A percentile compares a stretch with the other conserved stretches of the same genome.
Evolutionary conservation across 2,797 vertebrate species (phyloP).

Genomic region (Sus cebifrons): DNA sequence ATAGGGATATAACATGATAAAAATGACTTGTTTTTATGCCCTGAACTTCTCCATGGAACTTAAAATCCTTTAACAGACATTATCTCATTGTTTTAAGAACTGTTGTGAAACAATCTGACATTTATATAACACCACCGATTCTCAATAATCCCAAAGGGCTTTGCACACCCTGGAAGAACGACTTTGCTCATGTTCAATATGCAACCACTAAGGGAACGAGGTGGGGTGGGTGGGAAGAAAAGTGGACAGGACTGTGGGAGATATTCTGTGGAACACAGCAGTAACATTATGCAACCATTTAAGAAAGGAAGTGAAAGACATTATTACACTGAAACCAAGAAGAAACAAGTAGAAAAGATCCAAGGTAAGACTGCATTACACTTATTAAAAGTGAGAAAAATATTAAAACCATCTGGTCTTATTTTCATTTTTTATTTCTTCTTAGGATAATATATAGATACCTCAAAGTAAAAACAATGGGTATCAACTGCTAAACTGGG

Average conservation of each 20-base stretch:
- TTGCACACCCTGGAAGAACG: conserved; percentile 57
- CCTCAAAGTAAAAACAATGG: not conserved
- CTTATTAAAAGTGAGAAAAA: conserved; percentile 51
- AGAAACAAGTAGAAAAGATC: conserved; percentile 45
- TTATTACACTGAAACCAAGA: conserved; percentile 51
- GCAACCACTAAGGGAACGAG: not conserved
- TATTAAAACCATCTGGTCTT: conserved; percentile 31
- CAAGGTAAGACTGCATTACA: conserved; percentile 23
- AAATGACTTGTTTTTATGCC: conserved; percentile 73
- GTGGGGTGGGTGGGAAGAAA: not conserved
- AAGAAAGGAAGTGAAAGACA: conserved; percentile 52
- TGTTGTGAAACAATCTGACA: conserved; percentile 81
- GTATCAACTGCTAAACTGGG: conserved; percentile 31
- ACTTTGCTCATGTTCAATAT: conserved; percentile 18
- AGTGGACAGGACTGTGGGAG: not conserved
- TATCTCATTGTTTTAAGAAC: conserved; percentile 85
- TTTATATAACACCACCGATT: conserved; percentile 78
- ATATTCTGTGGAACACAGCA: not conserved
- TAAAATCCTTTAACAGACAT: conserved; percentile 81
- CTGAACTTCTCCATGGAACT: conserved; percentile 70
- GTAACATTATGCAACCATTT: conserved; percentile 14
- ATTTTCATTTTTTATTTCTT: conserved; percentile 69
- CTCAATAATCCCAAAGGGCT: conserved; percentile 65
- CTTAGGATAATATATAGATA: conserved; percentile 37
- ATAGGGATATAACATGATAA: conserved; percentile 65